Base-by-base conservation (phyloP, 2,888 invertebrate species). In the Tetragonisca angustula region DNA sequence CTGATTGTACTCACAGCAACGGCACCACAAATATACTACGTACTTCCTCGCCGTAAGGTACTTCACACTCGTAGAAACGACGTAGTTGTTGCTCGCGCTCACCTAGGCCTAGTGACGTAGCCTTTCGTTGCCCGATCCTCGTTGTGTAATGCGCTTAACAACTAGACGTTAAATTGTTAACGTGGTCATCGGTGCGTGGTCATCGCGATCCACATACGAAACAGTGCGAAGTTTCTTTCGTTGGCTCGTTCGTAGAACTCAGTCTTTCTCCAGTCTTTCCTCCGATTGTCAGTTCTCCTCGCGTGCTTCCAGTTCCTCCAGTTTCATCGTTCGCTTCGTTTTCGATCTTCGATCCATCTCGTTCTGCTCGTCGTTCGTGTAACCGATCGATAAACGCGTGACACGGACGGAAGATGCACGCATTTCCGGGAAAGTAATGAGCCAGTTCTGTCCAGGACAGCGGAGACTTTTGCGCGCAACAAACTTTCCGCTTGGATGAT, bases 131-230 rank as follows among this genome's bases (percentile, higher is more conserved):
- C 71, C 50, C 67, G 80, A 80, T 83, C 75, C 54, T 76, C 83
- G 84, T 87, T 88, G 89, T 90, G 90, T 82, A 90, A 90, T 64
- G 74, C 76, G 85, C 86, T 81, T 86, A 88, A 85, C 84, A 81
- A 88, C 83, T 89, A 87, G 85, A 89, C 86, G 89, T 83, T 90
- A 91, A 91, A 79, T 79, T 89, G 92, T 93, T 93, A 94, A 90
- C 91, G 92, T 89, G 92, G 83, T 90, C 94, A 92, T 90, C 94
- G 93, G 91, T 92, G 94, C 94, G 92, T 94, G 92, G 43, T 43
- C 87, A 92, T 84, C 76, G 86, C 93, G 94, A 94, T 93, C 94
- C 94, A 94, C 94, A 94, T 94, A 94, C 93, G 94, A 94, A 94
- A 94, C 94, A 94, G 94, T 94, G 94, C 94, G 93, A 94, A 93